These are phyloP conservation scores for Aplysia californica DNA, from an alignment of 1,140 invertebrate genomes.

Conservation along the genomic window DNA sequence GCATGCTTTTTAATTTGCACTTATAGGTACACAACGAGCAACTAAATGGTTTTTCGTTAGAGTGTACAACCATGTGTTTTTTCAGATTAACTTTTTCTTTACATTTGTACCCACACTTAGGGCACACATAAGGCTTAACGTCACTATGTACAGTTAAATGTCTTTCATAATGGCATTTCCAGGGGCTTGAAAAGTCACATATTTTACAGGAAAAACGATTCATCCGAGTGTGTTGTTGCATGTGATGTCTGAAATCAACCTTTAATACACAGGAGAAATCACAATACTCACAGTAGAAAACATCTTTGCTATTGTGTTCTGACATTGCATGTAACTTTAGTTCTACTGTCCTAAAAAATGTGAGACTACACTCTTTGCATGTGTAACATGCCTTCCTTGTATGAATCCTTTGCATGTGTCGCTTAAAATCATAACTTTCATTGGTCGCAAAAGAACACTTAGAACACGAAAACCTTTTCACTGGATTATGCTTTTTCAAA, in stretches of 20 bases:
- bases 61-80: conserved; percentile 23
- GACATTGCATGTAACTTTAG: conserved; percentile 25
- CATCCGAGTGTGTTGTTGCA: conserved; percentile 4
- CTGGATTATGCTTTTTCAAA: conserved; percentile 18
- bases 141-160: conserved; percentile 9
- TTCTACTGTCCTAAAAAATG: conserved; percentile 15
- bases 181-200: conserved; percentile 10
- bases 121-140: conserved; percentile 6
- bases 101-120: conserved; percentile 3
- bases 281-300: conserved; percentile 17
- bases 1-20: conserved; percentile 9
- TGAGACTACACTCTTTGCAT: conserved; percentile 15
- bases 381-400: background rate
- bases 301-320: conserved; percentile 10
- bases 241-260: background rate
- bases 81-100: conserved; percentile 15
- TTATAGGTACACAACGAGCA: conserved; percentile 8
- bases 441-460: conserved; percentile 9
- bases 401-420: conserved; percentile 6
- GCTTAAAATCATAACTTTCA: conserved; percentile 25
- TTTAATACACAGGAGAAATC: conserved; percentile 17
- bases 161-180: conserved; percentile 6
- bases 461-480: conserved; percentile 2
- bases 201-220: conserved; percentile 13
- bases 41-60: conserved; percentile 16